These are phyloP conservation scores for Paramormyrops hopkinsi DNA, from an alignment of 2,797 vertebrate species.

Conservation along the genomic window DNA sequence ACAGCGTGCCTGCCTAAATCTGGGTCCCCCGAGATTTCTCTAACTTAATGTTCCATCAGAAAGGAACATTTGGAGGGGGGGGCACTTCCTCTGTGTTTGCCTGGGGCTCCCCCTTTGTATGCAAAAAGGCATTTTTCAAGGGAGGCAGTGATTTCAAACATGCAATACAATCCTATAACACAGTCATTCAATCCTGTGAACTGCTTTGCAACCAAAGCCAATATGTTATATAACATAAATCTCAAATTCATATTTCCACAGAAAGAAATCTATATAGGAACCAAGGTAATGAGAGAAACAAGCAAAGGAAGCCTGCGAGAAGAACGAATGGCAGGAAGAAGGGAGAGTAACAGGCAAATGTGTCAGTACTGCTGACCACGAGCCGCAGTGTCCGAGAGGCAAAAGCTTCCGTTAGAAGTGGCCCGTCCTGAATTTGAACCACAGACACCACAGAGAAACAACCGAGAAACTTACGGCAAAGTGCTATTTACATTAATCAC, in stretches of 20 bases:
- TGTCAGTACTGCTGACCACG: neutral
- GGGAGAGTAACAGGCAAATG: neutral
- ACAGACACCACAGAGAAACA: neutral
- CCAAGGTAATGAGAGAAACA: neutral
- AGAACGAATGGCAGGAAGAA: neutral
- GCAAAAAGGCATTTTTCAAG: neutral
- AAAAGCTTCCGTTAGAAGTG: neutral
- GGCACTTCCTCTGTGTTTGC: neutral
- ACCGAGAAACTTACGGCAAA: neutral
- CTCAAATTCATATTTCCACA: neutral
- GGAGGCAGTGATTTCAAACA: neutral
- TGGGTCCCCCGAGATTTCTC: neutral
- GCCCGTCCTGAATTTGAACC: neutral
- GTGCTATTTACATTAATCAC: neutral
- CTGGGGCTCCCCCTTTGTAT: neutral
- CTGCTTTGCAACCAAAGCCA: neutral
- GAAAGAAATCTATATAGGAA: neutral
- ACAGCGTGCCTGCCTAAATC: neutral
- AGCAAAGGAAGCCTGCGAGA: neutral
- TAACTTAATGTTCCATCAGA: neutral
- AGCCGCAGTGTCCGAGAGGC: neutral
- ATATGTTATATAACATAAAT: neutral
- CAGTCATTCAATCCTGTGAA: neutral
- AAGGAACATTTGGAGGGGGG: neutral
- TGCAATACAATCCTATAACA: neutral